Evolutionary conservation across 2,888 invertebrate species (phyloP).

Genomic region (Ellobium chinense): DNA sequence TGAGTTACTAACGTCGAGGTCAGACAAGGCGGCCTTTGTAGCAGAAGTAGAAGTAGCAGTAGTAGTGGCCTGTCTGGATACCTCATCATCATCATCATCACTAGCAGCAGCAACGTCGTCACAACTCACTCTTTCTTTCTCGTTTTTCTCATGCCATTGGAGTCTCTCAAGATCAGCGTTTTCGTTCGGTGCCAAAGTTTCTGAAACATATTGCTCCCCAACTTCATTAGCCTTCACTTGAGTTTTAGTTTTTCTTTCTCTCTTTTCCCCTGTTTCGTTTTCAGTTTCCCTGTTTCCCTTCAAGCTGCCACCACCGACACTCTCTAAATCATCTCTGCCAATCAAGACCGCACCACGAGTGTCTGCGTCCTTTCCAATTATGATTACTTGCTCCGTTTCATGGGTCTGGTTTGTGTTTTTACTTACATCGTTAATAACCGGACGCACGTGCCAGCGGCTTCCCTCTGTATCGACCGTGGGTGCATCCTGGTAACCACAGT

Average conservation of each 20-base stretch:
- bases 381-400: neutral
- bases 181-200: neutral
- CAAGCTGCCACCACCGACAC: neutral
- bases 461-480: neutral
- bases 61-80: neutral
- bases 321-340: neutral
- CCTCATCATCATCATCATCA: conserved; percentile 5
- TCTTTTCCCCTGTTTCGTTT: neutral
- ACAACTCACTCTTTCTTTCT: neutral
- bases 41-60: no score
- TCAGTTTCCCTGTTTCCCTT: neutral
- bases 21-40: neutral
- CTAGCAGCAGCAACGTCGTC: no score
- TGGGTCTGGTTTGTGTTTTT: neutral
- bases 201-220: neutral
- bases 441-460: neutral
- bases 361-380: neutral
- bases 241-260: neutral
- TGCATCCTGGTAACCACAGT: neutral
- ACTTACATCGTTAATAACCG: neutral
- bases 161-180: no score
- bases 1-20: neutral
- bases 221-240: neutral
- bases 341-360: neutral
- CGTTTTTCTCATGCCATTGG: neutral